These are phyloP conservation scores for Holocentrus rufus DNA, from an alignment of 2,797 vertebrate genomes.

Conservation along the genomic window DNA sequence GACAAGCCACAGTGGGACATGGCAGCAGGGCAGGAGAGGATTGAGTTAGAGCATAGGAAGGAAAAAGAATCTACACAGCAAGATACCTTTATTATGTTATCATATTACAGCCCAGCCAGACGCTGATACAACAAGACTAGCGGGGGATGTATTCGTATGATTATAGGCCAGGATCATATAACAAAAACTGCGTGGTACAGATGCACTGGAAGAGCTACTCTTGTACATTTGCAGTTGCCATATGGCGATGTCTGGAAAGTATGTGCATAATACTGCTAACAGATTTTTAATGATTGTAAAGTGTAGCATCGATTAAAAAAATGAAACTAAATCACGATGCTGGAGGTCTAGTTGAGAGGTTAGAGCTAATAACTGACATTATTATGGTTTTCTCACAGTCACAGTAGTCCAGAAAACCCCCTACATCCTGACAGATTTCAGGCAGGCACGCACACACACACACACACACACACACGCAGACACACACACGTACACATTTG, in stretches of 20 bases:
- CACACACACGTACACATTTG: background rate
- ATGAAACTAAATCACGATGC: slow-evolving; percentile 11
- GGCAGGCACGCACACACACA: no score
- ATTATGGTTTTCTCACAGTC: background rate
- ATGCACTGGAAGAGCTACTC: slow-evolving; percentile 1
- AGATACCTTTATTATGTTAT: slow-evolving; percentile 57
- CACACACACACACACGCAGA: no score
- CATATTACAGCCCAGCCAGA: slow-evolving; percentile 54
- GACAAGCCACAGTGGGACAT: slow-evolving; percentile 29
- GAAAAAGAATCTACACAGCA: slow-evolving; percentile 28
- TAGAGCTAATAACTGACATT: slow-evolving; percentile 13
- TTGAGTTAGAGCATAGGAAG: slow-evolving; percentile 30
- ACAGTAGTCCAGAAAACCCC: slow-evolving; percentile 26
- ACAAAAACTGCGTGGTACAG: slow-evolving; percentile 22
- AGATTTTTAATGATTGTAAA: slow-evolving; percentile 42
- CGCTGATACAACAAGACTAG: slow-evolving; percentile 32
- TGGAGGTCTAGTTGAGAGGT: slow-evolving; percentile 7
- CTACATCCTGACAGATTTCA: no score
- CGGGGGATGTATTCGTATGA: slow-evolving; percentile 30
- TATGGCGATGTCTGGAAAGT: slow-evolving; percentile 1
- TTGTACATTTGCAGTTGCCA: slow-evolving; percentile 17
- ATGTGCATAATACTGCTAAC: slow-evolving; percentile 12
- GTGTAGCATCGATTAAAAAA: slow-evolving; percentile 16
- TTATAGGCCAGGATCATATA: slow-evolving; percentile 46
- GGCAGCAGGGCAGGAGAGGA: slow-evolving; percentile 27